A percentile compares a stretch with the other conserved stretches of the same genome.
phyloP scores from a whole-genome alignment of 2,888 invertebrate genomes.

The Archaeoteleia sp. region DNA sequence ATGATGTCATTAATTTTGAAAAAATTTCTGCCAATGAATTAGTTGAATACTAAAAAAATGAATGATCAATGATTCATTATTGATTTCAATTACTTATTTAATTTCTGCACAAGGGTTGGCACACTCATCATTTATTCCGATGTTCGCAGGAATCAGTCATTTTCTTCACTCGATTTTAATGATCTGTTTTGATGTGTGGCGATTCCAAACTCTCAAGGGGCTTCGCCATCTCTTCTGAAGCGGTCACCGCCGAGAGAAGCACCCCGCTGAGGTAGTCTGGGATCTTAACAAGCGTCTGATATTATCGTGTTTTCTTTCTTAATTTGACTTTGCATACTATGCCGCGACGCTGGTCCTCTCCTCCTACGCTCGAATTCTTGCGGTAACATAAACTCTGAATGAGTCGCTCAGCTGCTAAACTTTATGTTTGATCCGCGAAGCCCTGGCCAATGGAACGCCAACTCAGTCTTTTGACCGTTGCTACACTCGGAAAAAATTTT shows the following conservation, averaged over 20 bases:
- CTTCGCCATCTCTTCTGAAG: constrained; percentile 43
- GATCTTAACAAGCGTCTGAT: constrained; percentile 64
- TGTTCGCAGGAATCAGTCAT: constrained; percentile 9
- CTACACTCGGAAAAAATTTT: too few species aligned
- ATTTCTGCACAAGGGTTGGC: constrained; percentile 4
- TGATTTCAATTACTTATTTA: background rate
- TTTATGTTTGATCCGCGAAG: background rate
- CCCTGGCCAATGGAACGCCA: background rate
- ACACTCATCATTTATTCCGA: constrained; percentile 12
- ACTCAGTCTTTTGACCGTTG: background rate
- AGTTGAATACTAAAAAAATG: too few species aligned
- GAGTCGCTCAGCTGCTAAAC: constrained; percentile 27
- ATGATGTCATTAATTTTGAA: too few species aligned
- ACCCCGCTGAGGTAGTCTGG: constrained; percentile 66
- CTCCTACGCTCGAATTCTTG: constrained; percentile 55
- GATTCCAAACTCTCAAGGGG: constrained; percentile 54
- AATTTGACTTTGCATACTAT: constrained; percentile 55
- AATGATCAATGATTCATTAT: too few species aligned
- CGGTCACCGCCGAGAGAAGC: constrained; percentile 61
- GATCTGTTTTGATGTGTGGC: constrained; percentile 64
- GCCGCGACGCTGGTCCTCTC: constrained; percentile 48
- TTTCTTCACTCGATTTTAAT: constrained; percentile 56
- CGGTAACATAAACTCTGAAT: constrained; percentile 54
- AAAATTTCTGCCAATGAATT: too few species aligned
- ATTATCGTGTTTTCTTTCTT: constrained; percentile 60